phyloP scores from a whole-genome alignment of 2,888 invertebrate genomes.

The Poecilobothrus nobilitatus region DNA sequence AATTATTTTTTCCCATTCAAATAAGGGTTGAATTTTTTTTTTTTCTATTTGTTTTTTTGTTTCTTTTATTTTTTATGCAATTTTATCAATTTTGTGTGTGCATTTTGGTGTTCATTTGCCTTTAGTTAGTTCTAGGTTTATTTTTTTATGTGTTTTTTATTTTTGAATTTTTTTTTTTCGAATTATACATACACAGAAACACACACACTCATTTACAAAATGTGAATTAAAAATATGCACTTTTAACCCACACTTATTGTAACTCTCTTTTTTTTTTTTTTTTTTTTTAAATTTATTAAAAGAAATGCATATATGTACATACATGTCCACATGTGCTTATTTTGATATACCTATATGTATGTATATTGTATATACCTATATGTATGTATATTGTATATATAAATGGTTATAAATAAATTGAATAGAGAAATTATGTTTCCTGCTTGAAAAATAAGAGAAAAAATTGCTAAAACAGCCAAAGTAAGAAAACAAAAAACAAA shows the following conservation, averaged over 20 bases:
- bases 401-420: not conserved
- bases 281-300: not conserved
- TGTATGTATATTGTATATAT: not conserved
- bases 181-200: too few species aligned
- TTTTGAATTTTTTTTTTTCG: too few species aligned
- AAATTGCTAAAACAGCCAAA: too few species aligned
- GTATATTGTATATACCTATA: not conserved
- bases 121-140: not conserved
- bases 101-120: not conserved
- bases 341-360: not conserved
- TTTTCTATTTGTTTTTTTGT: not conserved
- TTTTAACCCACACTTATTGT: not conserved
- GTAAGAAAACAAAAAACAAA: not conserved
- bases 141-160: not conserved
- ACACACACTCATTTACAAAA: too few species aligned
- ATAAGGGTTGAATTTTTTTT: not conserved
- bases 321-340: not conserved
- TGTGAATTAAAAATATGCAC: not conserved
- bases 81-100: not conserved
- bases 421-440: slow-evolving; percentile 10
- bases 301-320: not conserved
- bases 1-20: not conserved
- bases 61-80: too few species aligned
- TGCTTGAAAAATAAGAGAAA: not conserved
- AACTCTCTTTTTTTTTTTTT: not conserved